Percentiles rank a stretch among this genome's conserved stretches.
Evolutionary conservation across 2,888 invertebrate species (phyloP).

Genomic region (Brachyptera putata): DNA sequence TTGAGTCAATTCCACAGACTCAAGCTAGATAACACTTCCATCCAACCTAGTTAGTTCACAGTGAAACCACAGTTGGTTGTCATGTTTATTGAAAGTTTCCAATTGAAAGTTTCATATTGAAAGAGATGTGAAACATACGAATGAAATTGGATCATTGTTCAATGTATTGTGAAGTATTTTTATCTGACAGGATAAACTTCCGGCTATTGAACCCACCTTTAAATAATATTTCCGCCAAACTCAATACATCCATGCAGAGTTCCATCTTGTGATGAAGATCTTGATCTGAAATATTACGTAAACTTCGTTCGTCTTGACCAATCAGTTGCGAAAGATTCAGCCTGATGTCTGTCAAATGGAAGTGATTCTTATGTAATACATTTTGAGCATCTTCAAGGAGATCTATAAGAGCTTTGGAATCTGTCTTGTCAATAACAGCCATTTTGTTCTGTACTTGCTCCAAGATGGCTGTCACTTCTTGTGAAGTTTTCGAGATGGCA

Average conservation of each 20-base stretch:
- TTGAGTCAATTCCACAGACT: too few relatives aligned
- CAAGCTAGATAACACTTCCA: too few relatives aligned
- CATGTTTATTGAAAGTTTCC: too few relatives aligned
- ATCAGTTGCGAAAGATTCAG: conserved; percentile 67
- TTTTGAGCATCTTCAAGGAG: background rate
- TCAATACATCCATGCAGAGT: conserved; percentile 58
- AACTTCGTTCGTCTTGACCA: conserved; percentile 52
- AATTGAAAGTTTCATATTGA: too few relatives aligned
- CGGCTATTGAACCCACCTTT: conserved; percentile 61
- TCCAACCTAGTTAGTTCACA: too few relatives aligned
- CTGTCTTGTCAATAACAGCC: background rate
- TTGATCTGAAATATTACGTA: conserved; percentile 56
- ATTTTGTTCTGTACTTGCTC: conserved; percentile 50
- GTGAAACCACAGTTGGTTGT: too few relatives aligned
- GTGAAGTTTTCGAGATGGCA: conserved; percentile 50
- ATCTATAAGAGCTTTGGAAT: too few relatives aligned
- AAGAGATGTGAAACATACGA: too few relatives aligned
- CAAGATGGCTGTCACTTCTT: conserved; percentile 57
- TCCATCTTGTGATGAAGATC: conserved; percentile 60
- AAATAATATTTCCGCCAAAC: conserved; percentile 57
- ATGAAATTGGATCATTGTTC: too few relatives aligned
- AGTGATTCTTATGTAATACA: conserved; percentile 62
- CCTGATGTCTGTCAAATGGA: conserved; percentile 67
- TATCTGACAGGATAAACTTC: too few relatives aligned
- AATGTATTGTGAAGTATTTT: too few relatives aligned